phyloP scores from a whole-genome alignment of 2,797 vertebrate genomes.

The Lagodon rhomboides region DNA sequence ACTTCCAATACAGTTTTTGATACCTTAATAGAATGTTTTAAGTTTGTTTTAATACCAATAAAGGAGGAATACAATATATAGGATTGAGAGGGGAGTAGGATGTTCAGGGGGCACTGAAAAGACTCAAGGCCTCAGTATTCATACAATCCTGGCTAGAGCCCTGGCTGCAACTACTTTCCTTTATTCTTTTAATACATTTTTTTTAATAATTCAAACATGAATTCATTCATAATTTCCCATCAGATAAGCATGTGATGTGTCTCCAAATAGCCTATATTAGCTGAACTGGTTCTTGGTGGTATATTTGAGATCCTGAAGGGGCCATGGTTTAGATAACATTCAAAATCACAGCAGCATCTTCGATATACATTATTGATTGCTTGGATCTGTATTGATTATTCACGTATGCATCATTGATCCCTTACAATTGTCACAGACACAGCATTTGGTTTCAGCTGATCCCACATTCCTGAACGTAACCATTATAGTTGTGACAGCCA shows the following conservation, averaged over 20 bases:
- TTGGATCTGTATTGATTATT: background rate
- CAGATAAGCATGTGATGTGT: background rate
- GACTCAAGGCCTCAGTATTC: background rate
- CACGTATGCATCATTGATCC: background rate
- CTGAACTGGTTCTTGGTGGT: background rate
- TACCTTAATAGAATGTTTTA: background rate
- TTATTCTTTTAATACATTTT: background rate
- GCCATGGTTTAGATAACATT: background rate
- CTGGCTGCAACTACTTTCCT: background rate
- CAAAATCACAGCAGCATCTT: background rate
- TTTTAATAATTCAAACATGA: background rate
- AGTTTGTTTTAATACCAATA: too few relatives aligned
- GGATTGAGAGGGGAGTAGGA: background rate
- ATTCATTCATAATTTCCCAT: background rate
- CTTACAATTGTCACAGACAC: background rate
- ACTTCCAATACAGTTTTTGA: background rate
- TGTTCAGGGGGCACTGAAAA: background rate
- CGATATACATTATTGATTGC: background rate
- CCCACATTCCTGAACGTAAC: slow-evolving; percentile 49
- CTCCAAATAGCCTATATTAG: background rate
- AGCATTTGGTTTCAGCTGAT: slow-evolving; percentile 32
- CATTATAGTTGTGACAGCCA: slow-evolving; percentile 42
- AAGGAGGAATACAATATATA: background rate
- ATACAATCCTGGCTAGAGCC: background rate
- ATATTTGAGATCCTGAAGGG: background rate